These are phyloP conservation scores for Borostomias antarcticus DNA, from an alignment of 2,797 vertebrate genomes.

Conservation along the genomic window DNA sequence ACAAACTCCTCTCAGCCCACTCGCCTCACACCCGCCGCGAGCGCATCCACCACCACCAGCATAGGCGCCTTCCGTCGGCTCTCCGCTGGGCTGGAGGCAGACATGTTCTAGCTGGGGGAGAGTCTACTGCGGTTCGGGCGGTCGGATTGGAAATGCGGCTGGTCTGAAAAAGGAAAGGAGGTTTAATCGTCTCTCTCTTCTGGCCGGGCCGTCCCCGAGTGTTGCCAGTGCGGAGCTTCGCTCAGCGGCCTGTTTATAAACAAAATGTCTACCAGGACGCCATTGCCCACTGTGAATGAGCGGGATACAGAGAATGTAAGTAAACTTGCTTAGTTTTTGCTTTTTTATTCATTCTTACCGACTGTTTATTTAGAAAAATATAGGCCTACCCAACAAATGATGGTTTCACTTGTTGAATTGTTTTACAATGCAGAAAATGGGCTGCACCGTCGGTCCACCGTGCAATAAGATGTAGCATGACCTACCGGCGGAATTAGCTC, in stretches of 20 bases:
- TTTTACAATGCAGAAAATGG: background rate
- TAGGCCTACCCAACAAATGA: too few relatives aligned
- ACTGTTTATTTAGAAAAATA: background rate
- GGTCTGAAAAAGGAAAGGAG: conserved; percentile 31
- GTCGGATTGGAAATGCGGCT: conserved; percentile 38
- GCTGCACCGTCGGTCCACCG: background rate
- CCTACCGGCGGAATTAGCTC: background rate
- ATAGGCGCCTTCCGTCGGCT: conserved; percentile 24
- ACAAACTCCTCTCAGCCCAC: conserved; percentile 31
- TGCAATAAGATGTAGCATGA: background rate
- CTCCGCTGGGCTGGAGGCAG: conserved; percentile 30
- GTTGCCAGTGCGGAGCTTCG: conserved; percentile 38
- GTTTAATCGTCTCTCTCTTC: conserved; percentile 29
- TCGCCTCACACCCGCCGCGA: conserved; percentile 24
- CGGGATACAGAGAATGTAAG: conserved; percentile 87
- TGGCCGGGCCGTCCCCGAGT: conserved; percentile 16
- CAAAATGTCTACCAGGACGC: conserved; percentile 83
- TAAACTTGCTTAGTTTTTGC: conserved; percentile 37
- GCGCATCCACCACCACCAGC: conserved; percentile 13
- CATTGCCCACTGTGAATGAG: conserved; percentile 88
- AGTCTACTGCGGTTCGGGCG: conserved; percentile 22
- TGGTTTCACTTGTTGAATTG: background rate
- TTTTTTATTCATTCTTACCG: background rate
- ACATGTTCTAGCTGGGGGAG: conserved; percentile 29
- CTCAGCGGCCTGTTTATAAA: conserved; percentile 49